Conservation (phyloP, 2,797 vertebrate genomes). For the Lagocephalus sceleratus region DNA sequence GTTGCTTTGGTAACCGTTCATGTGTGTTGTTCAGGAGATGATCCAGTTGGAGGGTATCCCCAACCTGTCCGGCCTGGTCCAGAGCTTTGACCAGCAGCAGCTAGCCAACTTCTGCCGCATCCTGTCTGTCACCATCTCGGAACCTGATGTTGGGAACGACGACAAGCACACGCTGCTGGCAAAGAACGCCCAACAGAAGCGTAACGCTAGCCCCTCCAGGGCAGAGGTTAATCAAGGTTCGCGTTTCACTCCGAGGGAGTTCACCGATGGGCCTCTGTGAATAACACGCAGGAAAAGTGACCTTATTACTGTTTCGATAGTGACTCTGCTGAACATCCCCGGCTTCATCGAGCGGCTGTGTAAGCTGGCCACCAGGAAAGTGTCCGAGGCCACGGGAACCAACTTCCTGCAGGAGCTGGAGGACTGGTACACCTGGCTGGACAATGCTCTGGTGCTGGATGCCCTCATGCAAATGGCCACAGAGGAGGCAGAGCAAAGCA, state of each 20-base stretch:
- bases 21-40: slow-evolving; percentile 82
- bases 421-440: slow-evolving; percentile 98
- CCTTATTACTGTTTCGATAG: slow-evolving; percentile 56
- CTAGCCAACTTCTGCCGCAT: slow-evolving; percentile 98
- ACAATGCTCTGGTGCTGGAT: slow-evolving; percentile 94
- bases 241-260: neutral
- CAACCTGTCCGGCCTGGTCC: slow-evolving; percentile 88
- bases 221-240: slow-evolving; percentile 97
- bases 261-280: too few species aligned
- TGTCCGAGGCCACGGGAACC: slow-evolving; percentile 89
- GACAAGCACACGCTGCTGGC: slow-evolving; percentile 97
- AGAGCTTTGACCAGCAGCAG: slow-evolving; percentile 98
- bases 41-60: slow-evolving; percentile 96
- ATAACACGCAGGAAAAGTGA: too few species aligned
- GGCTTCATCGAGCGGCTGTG: slow-evolving; percentile 95
- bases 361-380: slow-evolving; percentile 93
- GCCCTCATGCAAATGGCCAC: slow-evolving; percentile 95
- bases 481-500: slow-evolving; percentile 93
- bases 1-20: neutral
- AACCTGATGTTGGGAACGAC: slow-evolving; percentile 92
- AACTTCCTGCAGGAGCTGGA: slow-evolving; percentile 95
- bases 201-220: slow-evolving; percentile 85
- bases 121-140: slow-evolving; percentile 96
- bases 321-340: slow-evolving; percentile 93
- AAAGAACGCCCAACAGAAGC: slow-evolving; percentile 95